Percentiles rank a stretch among this genome's conserved stretches.
Evolutionary conservation across 2,113 vertebrate genomes (phyloP).

Genomic region (Dinomys branickii): DNA sequence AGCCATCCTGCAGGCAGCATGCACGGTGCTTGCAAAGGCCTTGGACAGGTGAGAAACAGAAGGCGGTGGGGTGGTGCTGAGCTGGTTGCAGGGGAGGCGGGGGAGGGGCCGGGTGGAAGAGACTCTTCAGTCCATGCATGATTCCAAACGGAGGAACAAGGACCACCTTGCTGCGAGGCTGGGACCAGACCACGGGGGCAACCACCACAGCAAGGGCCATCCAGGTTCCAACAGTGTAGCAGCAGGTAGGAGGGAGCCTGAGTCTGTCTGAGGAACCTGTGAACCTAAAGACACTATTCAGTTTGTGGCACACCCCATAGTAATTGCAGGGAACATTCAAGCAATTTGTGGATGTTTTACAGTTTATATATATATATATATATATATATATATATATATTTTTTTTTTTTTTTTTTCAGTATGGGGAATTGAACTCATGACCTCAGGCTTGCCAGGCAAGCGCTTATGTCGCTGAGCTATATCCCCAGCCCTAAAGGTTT

Average conservation of each 20-base stretch:
- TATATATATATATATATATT: no score
- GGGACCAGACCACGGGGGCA: not conserved
- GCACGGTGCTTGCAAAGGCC: accelerated
- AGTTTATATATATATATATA: no score
- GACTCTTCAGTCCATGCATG: not conserved
- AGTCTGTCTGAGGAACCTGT: accelerated
- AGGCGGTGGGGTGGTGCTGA: no score
- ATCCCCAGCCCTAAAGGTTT: no score
- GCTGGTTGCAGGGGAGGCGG: accelerated
- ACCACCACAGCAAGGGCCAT: not conserved
- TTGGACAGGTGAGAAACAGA: not conserved
- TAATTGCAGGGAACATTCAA: not conserved
- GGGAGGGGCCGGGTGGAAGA: accelerated
- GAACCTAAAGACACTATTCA: no score
- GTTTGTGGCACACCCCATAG: not conserved
- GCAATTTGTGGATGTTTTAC: not conserved
- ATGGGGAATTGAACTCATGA: no score
- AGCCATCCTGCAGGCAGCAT: not conserved
- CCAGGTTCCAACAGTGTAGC: accelerated
- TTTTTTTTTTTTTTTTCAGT: no score
- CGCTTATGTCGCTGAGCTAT: no score
- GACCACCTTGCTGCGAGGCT: not conserved
- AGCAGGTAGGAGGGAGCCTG: not conserved
- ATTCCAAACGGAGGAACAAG: not conserved
- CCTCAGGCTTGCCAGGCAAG: no score